Conservation (phyloP, 1,140 invertebrate genomes). For the Mycetomoellerius zeteki region DNA sequence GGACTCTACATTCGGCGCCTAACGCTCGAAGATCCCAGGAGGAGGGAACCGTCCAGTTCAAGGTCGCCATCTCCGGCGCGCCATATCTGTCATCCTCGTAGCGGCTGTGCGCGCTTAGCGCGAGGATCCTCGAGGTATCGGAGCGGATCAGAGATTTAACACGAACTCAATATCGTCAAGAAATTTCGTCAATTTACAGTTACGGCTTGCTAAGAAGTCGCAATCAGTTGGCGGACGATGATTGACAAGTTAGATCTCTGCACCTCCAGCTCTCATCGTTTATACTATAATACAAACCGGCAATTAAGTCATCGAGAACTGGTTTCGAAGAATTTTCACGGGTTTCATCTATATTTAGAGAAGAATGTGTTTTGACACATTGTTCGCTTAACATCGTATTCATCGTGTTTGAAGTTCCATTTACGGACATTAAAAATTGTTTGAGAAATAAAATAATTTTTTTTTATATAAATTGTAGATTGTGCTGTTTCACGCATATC, state of each 20-base stretch:
- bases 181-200: slow-evolving; percentile 22
- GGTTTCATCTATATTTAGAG: slow-evolving; percentile 51
- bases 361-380: not conserved
- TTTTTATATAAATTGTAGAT: not conserved
- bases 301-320: slow-evolving; percentile 55
- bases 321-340: slow-evolving; percentile 34
- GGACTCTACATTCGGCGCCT: slow-evolving; percentile 84
- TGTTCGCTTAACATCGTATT: not conserved
- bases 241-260: slow-evolving; percentile 47
- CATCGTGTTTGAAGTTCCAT: not conserved
- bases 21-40: slow-evolving; percentile 84
- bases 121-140: slow-evolving; percentile 81
- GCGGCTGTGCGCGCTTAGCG: slow-evolving; percentile 75
- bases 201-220: not conserved
- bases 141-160: slow-evolving; percentile 1
- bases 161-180: not conserved
- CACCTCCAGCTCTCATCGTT: not conserved
- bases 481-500: not conserved
- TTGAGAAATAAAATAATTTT: not conserved
- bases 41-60: slow-evolving; percentile 78
- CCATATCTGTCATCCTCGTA: slow-evolving; percentile 83
- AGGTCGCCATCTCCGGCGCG: slow-evolving; percentile 79
- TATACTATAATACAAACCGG: slow-evolving; percentile 17
- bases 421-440: not conserved
- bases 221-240: slow-evolving; percentile 22